Evolutionary conservation across 2,797 vertebrate species (phyloP).

Genomic region (Smutsia gigantea): DNA sequence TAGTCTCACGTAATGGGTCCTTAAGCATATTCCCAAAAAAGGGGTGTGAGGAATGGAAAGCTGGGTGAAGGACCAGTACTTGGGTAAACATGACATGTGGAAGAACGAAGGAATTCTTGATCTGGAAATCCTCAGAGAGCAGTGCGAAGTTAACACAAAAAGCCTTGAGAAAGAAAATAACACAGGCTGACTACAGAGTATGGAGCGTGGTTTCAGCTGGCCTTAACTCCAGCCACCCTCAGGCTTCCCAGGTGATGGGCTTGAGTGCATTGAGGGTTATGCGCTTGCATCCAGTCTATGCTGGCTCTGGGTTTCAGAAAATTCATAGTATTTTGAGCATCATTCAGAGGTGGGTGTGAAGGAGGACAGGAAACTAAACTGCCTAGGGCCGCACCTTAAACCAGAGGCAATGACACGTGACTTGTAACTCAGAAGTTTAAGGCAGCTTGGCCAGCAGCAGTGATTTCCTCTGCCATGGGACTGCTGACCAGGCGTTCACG

Average conservation of each 20-base stretch:
- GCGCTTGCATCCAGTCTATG: not conserved
- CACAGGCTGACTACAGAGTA: not conserved
- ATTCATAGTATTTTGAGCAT: not conserved
- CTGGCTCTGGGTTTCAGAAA: not conserved
- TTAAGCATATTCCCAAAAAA: slow-evolving; percentile 19
- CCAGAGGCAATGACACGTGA: not conserved
- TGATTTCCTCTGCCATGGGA: not conserved
- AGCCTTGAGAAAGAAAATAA: not conserved
- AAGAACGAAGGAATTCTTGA: not conserved
- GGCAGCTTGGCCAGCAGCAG: not conserved
- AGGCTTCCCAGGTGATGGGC: not conserved
- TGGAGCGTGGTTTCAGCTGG: not conserved
- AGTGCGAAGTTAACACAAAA: not conserved
- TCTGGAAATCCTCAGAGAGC: not conserved
- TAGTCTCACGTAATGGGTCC: not conserved
- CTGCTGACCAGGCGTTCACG: not conserved
- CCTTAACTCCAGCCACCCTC: too few species aligned
- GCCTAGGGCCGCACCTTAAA: not conserved
- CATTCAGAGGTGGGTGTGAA: not conserved
- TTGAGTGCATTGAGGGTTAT: not conserved
- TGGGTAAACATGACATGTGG: not conserved
- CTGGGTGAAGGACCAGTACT: not conserved
- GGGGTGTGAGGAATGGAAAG: not conserved
- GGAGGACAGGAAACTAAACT: not conserved
- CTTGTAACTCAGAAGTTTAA: not conserved